Base-by-base conservation (phyloP, 1,140 invertebrate species). In the Diachasma alloeum region DNA sequence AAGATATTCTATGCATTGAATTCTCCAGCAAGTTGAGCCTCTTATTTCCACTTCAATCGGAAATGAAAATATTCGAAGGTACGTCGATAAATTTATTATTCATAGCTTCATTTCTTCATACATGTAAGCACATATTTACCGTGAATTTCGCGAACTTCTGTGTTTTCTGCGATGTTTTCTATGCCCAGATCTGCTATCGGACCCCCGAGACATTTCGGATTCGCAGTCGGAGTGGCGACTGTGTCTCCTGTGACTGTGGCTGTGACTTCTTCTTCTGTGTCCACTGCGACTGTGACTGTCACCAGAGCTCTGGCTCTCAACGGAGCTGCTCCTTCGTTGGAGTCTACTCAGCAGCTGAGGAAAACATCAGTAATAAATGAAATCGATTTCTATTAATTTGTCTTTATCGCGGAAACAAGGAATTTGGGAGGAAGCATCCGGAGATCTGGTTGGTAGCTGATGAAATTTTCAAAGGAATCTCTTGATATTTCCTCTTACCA, bases 141-240 rank as follows among this genome's bases (percentile, higher is more conserved):
- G 87, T 31, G 88, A 90, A n/a, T 88, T 87, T 5, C 88, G 85
- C 0, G 88, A 87, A 36, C 84, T 89, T 81, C 94, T 90, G 80
- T 93, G 93, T 83, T 88, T 89, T 31, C 93, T 89, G 1, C 94
- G 91, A 81, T 95, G 94, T 75, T 94, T 93, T 10, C 94, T 91
- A 68, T 92, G 91, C 36, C 93, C 93, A 2, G 94, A 95, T 79
- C 94, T 91, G 17, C 85, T 85, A 22, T 93, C 93, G 3, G 96
- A 97, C 19, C 94, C 93, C 72, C 95, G 92, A 0, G 95, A 97
- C 66, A 96, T 88, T 87, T 97, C 96, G 82, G 96, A 97, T 85
- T 97, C 96, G 78, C 95, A 96, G 85, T 97, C 96, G 0, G 96
- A 97, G 79, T 94, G 91, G 73, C 94, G 91, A 85, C 95, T 95